Conservation (phyloP, 2,113 vertebrate species). For the Alexandromys fortis region DNA sequence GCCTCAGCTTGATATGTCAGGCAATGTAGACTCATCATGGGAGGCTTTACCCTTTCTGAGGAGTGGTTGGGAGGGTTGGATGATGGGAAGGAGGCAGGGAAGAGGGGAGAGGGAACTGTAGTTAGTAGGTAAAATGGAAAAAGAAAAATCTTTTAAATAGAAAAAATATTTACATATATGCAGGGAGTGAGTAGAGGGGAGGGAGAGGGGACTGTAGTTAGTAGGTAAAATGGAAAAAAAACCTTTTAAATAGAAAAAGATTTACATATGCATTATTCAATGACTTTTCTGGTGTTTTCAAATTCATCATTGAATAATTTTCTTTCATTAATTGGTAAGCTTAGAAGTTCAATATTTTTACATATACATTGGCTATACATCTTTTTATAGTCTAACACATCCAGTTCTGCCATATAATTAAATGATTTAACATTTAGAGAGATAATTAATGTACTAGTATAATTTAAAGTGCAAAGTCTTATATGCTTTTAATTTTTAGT, state of each 20-base stretch:
- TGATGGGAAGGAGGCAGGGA: too few species aligned
- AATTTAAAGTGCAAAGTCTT: not conserved
- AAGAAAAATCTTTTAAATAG: too few species aligned
- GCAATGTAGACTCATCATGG: too few species aligned
- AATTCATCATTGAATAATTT: not conserved
- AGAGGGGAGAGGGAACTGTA: too few species aligned
- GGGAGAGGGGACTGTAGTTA: too few species aligned
- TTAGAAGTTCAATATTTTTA: slow-evolving; percentile 6
- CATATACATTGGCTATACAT: not conserved
- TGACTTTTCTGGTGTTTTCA: not conserved
- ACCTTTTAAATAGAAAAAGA: too few species aligned
- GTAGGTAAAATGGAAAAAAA: too few species aligned
- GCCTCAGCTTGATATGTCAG: too few species aligned
- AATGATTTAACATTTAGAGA: not conserved
- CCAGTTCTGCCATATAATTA: not conserved
- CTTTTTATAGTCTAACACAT: not conserved
- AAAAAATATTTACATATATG: not conserved
- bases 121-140: too few species aligned
- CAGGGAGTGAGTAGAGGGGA: too few species aligned
- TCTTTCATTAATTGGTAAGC: not conserved
- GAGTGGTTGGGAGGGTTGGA: too few species aligned
- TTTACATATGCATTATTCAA: not conserved
- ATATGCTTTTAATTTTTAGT: not conserved
- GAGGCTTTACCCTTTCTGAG: too few species aligned
- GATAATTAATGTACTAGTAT: not conserved